Percentiles rank a stretch among this genome's conserved stretches.
phyloP scores from a whole-genome alignment of 2,113 vertebrate species.

The Melanerpes aurifrons region DNA sequence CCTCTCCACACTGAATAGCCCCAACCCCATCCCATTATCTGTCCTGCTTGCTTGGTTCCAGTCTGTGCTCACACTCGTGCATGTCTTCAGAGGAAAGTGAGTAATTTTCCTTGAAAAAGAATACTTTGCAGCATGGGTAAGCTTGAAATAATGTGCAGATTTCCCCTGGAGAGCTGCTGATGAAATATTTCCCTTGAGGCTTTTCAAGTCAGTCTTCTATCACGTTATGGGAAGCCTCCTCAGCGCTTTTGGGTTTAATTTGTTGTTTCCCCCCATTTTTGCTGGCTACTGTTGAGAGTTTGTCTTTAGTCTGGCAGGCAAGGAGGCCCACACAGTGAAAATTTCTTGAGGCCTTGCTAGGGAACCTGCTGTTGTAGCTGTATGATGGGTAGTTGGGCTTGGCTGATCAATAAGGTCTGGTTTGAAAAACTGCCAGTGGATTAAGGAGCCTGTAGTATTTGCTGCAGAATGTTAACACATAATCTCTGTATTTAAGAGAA shows the following conservation, averaged over 20 bases:
- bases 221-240: background rate
- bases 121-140: background rate
- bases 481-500: background rate
- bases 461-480: background rate
- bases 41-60: background rate
- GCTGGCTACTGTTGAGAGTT: background rate
- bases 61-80: background rate
- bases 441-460: background rate
- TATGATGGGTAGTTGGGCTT: background rate
- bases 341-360: background rate
- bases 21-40: background rate
- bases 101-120: background rate
- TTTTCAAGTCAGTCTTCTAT: background rate
- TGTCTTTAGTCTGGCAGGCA: background rate
- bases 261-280: no score
- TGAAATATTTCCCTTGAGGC: background rate
- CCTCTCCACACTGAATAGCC: no score
- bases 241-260: background rate
- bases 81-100: background rate
- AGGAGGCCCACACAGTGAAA: background rate
- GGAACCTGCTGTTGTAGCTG: background rate
- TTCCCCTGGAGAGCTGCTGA: background rate
- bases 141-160: background rate
- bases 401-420: background rate
- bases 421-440: background rate